These are phyloP conservation scores for Peromyscus eremicus DNA, from an alignment of 2,797 vertebrate genomes.

Conservation along the genomic window DNA sequence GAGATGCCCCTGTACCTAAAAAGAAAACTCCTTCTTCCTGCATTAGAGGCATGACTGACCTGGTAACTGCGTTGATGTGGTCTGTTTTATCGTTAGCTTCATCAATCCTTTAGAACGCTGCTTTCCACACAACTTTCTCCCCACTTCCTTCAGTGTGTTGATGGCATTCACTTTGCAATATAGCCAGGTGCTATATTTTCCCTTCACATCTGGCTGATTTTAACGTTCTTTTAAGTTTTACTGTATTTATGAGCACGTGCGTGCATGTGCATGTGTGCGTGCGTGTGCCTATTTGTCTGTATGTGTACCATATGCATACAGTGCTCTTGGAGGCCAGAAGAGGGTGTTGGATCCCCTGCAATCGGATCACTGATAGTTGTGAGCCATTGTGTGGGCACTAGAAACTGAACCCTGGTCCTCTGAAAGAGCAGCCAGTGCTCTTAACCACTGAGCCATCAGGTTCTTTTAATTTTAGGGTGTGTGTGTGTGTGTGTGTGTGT, in stretches of 20 bases:
- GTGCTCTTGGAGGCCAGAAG: too few relatives aligned
- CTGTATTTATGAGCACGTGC: not conserved
- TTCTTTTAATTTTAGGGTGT: too few relatives aligned
- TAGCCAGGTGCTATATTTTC: not conserved
- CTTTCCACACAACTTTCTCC: not conserved
- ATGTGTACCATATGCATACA: too few relatives aligned
- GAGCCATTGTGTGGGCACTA: not conserved
- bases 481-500: not conserved
- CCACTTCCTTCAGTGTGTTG: not conserved
- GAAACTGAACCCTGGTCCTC: not conserved
- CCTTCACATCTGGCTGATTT: not conserved
- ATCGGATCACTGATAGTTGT: too few relatives aligned
- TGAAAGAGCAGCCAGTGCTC: not conserved
- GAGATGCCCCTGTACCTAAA: not conserved
- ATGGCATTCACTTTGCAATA: not conserved
- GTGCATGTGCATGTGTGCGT: not conserved
- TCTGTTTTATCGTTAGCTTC: not conserved
- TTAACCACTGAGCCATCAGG: too few relatives aligned
- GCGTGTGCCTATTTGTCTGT: not conserved
- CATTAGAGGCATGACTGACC: not conserved
- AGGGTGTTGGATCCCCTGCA: too few relatives aligned
- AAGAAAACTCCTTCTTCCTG: not conserved
- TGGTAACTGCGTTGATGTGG: rapidly evolving
- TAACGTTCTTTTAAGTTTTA: conserved; percentile 4
- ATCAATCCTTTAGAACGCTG: rapidly evolving